Conservation (phyloP, 2,888 invertebrate genomes). For the Beris chalybata region DNA sequence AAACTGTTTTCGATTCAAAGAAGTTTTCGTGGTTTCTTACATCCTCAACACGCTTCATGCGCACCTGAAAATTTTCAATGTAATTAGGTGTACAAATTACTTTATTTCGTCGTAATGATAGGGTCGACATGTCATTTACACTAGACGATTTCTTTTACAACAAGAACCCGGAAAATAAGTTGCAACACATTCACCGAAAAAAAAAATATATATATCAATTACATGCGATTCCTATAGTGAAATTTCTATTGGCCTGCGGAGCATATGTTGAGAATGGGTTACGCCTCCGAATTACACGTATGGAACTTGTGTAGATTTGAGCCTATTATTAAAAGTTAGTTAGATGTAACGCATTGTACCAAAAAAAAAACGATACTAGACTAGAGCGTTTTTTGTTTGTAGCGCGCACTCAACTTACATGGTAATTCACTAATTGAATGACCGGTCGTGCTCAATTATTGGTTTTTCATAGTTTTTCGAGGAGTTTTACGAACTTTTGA, state of each 20-base stretch:
- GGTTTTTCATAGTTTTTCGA: no score
- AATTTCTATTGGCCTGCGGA: not conserved
- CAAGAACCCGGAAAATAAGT: not conserved
- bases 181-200: conserved; percentile 7
- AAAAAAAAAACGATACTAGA: no score
- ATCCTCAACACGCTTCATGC: conserved; percentile 13
- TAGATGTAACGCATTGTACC: conserved; percentile 12
- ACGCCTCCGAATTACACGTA: no score
- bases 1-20: no score
- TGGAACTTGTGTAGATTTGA: conserved; percentile 14
- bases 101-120: conserved; percentile 26
- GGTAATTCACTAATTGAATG: no score
- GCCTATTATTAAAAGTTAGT: conserved; percentile 27
- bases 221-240: conserved; percentile 24
- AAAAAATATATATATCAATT: conserved; percentile 22
- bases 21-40: not conserved
- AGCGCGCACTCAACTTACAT: no score
- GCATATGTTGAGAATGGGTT: no score
- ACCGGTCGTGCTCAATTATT: no score
- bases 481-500: no score
- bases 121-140: conserved; percentile 30
- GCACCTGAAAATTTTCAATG: not conserved
- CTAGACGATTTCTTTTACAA: conserved; percentile 15
- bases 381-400: no score
- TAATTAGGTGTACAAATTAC: conserved; percentile 32